Base-by-base conservation (phyloP, 2,888 invertebrate genomes). In the Agrotis exclamationis region DNA sequence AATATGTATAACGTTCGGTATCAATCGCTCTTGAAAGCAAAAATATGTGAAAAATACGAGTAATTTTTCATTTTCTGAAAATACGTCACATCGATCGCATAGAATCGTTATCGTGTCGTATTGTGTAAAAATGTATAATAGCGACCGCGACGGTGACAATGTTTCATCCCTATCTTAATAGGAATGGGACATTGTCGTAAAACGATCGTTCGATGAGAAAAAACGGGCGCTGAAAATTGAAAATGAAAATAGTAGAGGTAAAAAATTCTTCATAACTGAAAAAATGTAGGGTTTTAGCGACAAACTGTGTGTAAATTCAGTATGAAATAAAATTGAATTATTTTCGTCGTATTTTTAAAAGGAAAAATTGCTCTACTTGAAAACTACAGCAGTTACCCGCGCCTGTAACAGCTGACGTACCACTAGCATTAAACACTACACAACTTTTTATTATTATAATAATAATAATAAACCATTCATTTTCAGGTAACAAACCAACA, bases 81-180 rank as follows among this genome's bases (percentile, higher is more conserved):
- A 39, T 39, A 33, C 11, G 11, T 24, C 22, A 13, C 3, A 24
- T 24, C 24, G 2, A 1, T 53, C n/a, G 11, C 9, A 16, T 14
- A 18, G 24, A 28, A 13, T n/a, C 22, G 39, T 44, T 48, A 57
- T 58, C 78, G 51, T 71, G 4, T 79, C 79, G 75, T 63, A 22
- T 45, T n/a, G 33, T 75, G 13, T 22, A 73, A 79, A 63, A 48
- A 20, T 16, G 11, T 39, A 24, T 45, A 20, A 63, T 22, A 63
- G 33, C 13, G 48, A 51, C 39, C 39, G 39, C 39, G 39, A 51
- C 54, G 20, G 53, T 62, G 57, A 50, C 62, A 44, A 74, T 79
- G 67, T 79, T 39, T 62, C 75, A 74, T 62, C 67, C 53, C 24
- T 76, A 76, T 76, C 76, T 79, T 74, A 80, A 79, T 80, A 74